Conservation (phyloP, 2,888 invertebrate genomes). For the Mesorhabditis spiculigera region DNA sequence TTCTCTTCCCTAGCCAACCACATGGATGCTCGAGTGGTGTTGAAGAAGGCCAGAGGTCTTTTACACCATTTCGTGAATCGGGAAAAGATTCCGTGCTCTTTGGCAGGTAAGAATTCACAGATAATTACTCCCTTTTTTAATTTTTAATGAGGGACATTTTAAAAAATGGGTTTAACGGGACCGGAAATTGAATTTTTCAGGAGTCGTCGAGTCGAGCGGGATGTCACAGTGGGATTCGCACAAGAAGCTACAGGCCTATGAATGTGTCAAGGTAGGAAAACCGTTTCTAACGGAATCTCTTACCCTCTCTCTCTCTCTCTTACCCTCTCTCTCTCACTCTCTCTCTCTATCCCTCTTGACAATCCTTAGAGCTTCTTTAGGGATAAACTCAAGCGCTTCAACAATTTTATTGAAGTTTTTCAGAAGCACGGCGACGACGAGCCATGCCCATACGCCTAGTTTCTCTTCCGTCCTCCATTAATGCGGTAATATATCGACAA, state of each 20-base stretch:
- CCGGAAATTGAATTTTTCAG: too few relatives aligned
- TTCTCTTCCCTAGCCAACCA: slow-evolving; percentile 94
- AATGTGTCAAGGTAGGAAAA: slow-evolving; percentile 36
- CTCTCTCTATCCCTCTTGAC: too few relatives aligned
- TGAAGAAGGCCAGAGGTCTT: slow-evolving; percentile 85
- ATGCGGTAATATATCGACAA: too few relatives aligned
- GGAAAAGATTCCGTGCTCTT: slow-evolving; percentile 80
- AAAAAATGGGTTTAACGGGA: too few relatives aligned
- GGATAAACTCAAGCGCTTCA: too few relatives aligned
- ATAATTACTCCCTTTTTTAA: too few relatives aligned
- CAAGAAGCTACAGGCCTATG: slow-evolving; percentile 36
- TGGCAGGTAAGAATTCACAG: slow-evolving; percentile 67
- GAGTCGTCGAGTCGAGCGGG: slow-evolving; percentile 25
- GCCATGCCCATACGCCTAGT: slow-evolving; percentile 32
- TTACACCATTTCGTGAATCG: slow-evolving; percentile 84
- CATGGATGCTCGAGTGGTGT: slow-evolving; percentile 86
- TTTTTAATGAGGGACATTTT: too few relatives aligned
- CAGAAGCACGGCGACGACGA: slow-evolving; percentile 22
- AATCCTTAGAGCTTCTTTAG: too few relatives aligned
- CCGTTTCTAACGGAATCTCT: too few relatives aligned
- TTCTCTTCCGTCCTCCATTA: neutral
- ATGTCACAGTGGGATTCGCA: slow-evolving; percentile 52
- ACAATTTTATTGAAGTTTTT: too few relatives aligned
- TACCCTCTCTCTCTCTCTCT: neutral
- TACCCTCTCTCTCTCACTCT: too few relatives aligned